Evolutionary conservation across 2,797 vertebrate genomes (phyloP).

Genomic region (Heliangelus exortis): DNA sequence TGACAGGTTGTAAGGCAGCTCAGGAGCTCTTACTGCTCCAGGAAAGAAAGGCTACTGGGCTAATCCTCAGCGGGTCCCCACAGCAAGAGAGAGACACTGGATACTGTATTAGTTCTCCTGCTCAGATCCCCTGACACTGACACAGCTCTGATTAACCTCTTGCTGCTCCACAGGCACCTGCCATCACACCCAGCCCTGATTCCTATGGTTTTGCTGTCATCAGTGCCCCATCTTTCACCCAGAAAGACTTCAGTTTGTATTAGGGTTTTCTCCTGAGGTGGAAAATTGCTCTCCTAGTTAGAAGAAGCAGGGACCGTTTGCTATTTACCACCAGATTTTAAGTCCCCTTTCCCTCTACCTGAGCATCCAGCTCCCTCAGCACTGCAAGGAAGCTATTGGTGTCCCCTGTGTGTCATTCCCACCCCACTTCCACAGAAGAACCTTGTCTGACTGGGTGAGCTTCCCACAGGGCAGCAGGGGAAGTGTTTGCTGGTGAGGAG

Average conservation of each 20-base stretch:
- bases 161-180: neutral
- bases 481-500: neutral
- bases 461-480: neutral
- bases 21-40: neutral
- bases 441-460: rapidly evolving
- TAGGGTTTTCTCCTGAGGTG: neutral
- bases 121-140: neutral
- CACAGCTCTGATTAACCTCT: neutral
- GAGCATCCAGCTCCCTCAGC: neutral
- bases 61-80: neutral
- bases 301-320: neutral
- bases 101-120: neutral
- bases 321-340: neutral
- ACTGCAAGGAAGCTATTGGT: rapidly evolving
- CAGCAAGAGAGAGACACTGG: neutral
- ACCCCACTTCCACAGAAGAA: neutral
- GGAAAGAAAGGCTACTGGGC: neutral
- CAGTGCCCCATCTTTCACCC: neutral
- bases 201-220: neutral
- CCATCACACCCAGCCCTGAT: neutral
- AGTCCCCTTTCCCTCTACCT: neutral
- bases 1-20: neutral
- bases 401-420: neutral
- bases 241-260: neutral
- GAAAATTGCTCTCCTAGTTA: neutral